Evolutionary conservation across 2,113 vertebrate species (phyloP).

Genomic region (Chascanopsetta lugubris): DNA sequence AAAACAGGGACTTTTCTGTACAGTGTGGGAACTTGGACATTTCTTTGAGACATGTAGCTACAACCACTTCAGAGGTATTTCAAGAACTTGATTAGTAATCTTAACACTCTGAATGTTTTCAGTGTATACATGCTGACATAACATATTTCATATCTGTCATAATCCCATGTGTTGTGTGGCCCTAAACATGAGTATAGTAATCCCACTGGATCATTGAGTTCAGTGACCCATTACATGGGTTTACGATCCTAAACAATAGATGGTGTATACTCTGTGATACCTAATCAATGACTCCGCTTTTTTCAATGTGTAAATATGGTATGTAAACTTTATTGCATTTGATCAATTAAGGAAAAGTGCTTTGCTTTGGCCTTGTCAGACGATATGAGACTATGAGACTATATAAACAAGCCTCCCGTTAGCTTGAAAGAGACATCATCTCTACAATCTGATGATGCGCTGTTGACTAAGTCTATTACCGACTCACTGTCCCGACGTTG

Average conservation of each 20-base stretch:
- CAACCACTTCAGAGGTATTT: too few relatives aligned
- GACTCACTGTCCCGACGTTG: not conserved
- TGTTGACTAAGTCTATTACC: not conserved
- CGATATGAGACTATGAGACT: too few relatives aligned
- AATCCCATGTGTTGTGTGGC: conserved; percentile 23
- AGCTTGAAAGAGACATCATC: not conserved
- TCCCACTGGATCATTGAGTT: conserved; percentile 15
- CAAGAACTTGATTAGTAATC: too few relatives aligned
- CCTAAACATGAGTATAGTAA: conserved; percentile 10
- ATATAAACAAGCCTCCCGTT: not conserved
- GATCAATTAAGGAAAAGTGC: not conserved
- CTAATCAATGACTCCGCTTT: too few relatives aligned
- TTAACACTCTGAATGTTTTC: not conserved
- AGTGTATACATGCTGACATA: not conserved
- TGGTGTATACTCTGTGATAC: not conserved
- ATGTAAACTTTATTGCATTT: not conserved
- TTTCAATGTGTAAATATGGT: not conserved
- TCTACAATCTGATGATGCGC: not conserved
- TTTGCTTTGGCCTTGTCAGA: not conserved
- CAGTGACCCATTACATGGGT: conserved; percentile 7
- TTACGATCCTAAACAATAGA: conserved; percentile 11
- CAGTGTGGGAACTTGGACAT: not conserved
- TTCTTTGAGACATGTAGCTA: conserved; percentile 7
- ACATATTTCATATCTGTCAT: conserved; percentile 6
- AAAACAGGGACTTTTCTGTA: conserved; percentile 11